These are phyloP conservation scores for Peribatodes rhomboidaria DNA, from an alignment of 2,888 invertebrate genomes.

Conservation along the genomic window DNA sequence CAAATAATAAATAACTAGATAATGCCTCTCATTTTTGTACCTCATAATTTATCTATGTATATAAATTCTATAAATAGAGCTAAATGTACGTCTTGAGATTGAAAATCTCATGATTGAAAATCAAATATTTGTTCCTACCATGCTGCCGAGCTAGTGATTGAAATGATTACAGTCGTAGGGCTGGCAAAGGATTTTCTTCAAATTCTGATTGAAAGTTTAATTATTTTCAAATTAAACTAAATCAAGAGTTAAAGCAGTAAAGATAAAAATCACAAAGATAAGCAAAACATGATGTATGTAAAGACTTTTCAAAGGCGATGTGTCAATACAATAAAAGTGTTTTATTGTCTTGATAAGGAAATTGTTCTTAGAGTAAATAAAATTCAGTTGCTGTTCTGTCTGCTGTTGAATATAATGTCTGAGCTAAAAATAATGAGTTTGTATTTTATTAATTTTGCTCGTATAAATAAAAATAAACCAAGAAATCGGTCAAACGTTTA, in stretches of 20 bases:
- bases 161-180: conserved; percentile 5
- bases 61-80: conserved; percentile 11
- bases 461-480: too few species aligned
- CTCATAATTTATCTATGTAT: neutral
- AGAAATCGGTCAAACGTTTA: too few species aligned
- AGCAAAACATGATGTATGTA: neutral
- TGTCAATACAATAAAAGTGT: conserved; percentile 12
- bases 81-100: conserved; percentile 7
- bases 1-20: conserved; percentile 3
- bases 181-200: neutral
- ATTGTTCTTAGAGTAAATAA: neutral
- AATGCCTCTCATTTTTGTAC: neutral
- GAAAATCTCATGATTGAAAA: conserved; percentile 6
- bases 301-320: neutral
- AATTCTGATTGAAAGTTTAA: neutral
- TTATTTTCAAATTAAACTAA: neutral
- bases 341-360: conserved; percentile 9
- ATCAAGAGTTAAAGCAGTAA: neutral
- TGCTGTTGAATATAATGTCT: neutral
- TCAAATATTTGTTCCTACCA: conserved; percentile 8
- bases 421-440: neutral
- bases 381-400: neutral
- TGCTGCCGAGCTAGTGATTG: neutral
- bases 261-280: neutral
- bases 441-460: too few species aligned